Evolutionary conservation across 2,113 vertebrate species (phyloP).

Genomic region (Macquaria australasica): DNA sequence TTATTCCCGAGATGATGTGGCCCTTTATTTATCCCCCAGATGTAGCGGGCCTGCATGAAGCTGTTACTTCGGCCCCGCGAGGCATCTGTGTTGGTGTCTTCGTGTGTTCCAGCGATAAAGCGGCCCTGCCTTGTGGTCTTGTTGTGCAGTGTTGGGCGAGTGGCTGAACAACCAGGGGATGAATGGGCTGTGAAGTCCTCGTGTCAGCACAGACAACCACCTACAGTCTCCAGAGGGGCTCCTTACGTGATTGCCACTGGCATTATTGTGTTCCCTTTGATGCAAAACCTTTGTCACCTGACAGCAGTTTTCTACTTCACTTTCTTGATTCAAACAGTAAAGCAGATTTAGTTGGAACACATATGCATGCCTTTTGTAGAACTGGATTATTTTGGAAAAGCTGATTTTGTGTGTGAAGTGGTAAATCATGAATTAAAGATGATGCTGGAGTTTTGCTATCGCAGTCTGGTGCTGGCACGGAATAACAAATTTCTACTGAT

Average conservation of each 20-base stretch:
- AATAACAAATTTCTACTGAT: constrained; percentile 59
- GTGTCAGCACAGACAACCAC: constrained; percentile 47
- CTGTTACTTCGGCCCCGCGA: background rate
- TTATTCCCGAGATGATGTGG: background rate
- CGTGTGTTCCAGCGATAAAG: constrained; percentile 26
- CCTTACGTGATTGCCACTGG: constrained; percentile 32
- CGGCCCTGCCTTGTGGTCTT: background rate
- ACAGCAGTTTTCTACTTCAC: constrained; percentile 13
- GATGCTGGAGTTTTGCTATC: constrained; percentile 61
- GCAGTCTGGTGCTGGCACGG: constrained; percentile 30
- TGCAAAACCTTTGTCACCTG: constrained; percentile 49
- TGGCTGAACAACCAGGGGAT: constrained; percentile 17
- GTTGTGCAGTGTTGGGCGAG: background rate
- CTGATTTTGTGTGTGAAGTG: constrained; percentile 46
- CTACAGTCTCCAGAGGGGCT: constrained; percentile 41
- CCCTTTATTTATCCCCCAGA: constrained; percentile 8
- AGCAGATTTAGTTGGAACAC: constrained; percentile 17
- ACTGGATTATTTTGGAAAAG: constrained; percentile 60
- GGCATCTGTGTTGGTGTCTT: background rate
- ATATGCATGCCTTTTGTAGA: constrained; percentile 32
- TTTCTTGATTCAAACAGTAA: constrained; percentile 16
- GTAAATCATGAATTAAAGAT: constrained; percentile 75
- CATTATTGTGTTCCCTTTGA: constrained; percentile 36
- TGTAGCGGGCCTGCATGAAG: background rate
- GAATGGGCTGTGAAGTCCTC: constrained; percentile 39